phyloP scores from a whole-genome alignment of 2,888 invertebrate genomes.

The Anaspis maculata region DNA sequence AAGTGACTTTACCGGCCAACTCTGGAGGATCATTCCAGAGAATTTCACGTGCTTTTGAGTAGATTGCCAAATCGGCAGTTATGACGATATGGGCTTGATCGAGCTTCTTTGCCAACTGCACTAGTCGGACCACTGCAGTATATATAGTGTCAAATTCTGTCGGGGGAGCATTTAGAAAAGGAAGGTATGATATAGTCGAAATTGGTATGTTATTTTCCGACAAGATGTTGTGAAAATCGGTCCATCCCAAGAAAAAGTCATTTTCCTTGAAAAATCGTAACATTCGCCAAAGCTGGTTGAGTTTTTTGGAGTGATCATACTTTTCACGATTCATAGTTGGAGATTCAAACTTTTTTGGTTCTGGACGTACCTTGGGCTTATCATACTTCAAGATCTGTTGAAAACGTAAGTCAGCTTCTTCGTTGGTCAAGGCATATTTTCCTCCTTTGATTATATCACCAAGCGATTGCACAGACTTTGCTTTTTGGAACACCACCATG shows the following conservation, averaged over 20 bases:
- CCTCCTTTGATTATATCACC: constrained; percentile 1
- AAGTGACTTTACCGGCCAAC: neutral
- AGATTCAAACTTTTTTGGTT: neutral
- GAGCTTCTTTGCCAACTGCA: constrained; percentile 8
- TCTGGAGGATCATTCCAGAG: constrained; percentile 12
- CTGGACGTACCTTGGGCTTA: neutral
- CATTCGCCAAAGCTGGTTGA: neutral
- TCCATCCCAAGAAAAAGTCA: neutral
- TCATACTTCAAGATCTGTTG: neutral
- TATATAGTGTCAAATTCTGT: constrained; percentile 13
- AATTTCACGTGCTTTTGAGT: constrained; percentile 8
- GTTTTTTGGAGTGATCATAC: neutral
- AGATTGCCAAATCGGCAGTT: constrained; percentile 9
- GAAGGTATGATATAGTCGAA: constrained; percentile 10
- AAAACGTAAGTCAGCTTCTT: neutral
- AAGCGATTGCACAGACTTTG: constrained; percentile 1
- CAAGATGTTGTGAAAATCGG: neutral
- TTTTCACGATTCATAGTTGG: neutral
- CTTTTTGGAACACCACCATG: constrained; percentile 15
- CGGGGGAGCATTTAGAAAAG: constrained; percentile 14
- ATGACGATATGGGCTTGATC: constrained; percentile 11
- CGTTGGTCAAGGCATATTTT: neutral
- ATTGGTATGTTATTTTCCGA: constrained; percentile 12
- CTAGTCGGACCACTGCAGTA: constrained; percentile 9
- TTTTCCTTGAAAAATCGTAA: neutral